These are phyloP conservation scores for Electrophaes corylata DNA, from an alignment of 2,888 invertebrate genomes.

Conservation along the genomic window DNA sequence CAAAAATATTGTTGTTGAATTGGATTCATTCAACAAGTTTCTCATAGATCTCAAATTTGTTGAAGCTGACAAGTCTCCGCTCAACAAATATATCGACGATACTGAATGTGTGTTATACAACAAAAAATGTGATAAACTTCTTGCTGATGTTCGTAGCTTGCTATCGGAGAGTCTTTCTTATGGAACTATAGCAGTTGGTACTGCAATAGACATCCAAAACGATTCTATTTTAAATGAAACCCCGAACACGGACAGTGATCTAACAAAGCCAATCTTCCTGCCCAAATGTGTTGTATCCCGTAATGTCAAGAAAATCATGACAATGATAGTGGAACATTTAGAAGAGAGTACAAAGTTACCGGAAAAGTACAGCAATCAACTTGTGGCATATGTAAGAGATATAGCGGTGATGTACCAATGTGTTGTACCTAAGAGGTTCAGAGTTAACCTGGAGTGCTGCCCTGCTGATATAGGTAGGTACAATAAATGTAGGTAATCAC, in stretches of 20 bases:
- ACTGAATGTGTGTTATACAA: constrained; percentile 75
- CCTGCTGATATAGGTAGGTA: constrained; percentile 73
- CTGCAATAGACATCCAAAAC: constrained; percentile 44
- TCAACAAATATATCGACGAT: constrained; percentile 72
- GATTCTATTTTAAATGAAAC: constrained; percentile 59
- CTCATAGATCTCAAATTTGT: constrained; percentile 77
- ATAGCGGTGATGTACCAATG: constrained; percentile 76
- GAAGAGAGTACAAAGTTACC: constrained; percentile 71
- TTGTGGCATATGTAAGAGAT: constrained; percentile 69
- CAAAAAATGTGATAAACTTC: constrained; percentile 75
- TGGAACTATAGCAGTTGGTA: constrained; percentile 64
- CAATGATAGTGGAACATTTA: constrained; percentile 68
- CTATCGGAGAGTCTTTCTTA: constrained; percentile 67
- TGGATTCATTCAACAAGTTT: constrained; percentile 76
- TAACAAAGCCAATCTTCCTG: constrained; percentile 69
- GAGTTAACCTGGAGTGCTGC: constrained; percentile 69
- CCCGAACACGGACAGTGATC: constrained; percentile 60
- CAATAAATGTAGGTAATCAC: too few species aligned
- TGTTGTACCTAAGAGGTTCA: constrained; percentile 72
- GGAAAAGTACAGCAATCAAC: constrained; percentile 63
- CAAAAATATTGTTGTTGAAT: constrained; percentile 69
- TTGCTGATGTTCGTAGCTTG: constrained; percentile 65
- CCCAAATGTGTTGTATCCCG: constrained; percentile 74
- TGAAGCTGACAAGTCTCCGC: constrained; percentile 63
- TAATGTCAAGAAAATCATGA: constrained; percentile 69